Base-by-base conservation (phyloP, 2,888 invertebrate species). In the Pseudolycoriella hygida region DNA sequence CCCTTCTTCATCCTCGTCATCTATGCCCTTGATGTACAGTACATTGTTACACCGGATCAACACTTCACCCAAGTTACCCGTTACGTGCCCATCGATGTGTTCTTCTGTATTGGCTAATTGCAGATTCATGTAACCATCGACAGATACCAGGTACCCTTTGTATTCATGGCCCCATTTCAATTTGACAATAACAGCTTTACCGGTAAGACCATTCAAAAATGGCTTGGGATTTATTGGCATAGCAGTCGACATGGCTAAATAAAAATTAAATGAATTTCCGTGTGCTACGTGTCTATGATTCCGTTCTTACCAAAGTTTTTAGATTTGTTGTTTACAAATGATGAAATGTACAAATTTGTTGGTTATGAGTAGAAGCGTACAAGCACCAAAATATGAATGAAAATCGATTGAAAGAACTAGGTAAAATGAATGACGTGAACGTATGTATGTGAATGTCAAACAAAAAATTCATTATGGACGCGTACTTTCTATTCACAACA, bases 121-220 rank as follows among this genome's bases (percentile, higher is more conserved):
- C 53, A 99, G 68, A 64, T 98, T 98, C 98, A 99, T 99, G 61
- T 99, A 98, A 6, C 92, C 90, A 67, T 98, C 98, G 1, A 94
- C 92, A 3, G 97, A 96, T 0, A 98, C 97, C 31, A 99, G 70
- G 55, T 90, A 86, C 12, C 98, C 98, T 74, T 94, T 94, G 67
- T 99, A 98, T 67, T 98, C 97, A 66, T 97, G 97, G 25, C 98
- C 97, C 98, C 98, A 98, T 64, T 98, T 98, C 49, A 98, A 71
- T 67, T 97, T 97, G 2, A 97, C 94, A 64, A 96, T 78, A 37
- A 98, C 94, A 38, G 93, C 83, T 69, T 98, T 98, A 14, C 98
- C 98, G 1, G 96, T 97, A 42, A 99, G 73, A 59, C 89, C 88
- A 72, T 98, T 98, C 45, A 98, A 72, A 67, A 96, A 99, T 50